A percentile compares a stretch with the other conserved stretches of the same genome.
Conservation (phyloP, 2,888 invertebrate genomes). For the Drosophila limbata region DNA sequence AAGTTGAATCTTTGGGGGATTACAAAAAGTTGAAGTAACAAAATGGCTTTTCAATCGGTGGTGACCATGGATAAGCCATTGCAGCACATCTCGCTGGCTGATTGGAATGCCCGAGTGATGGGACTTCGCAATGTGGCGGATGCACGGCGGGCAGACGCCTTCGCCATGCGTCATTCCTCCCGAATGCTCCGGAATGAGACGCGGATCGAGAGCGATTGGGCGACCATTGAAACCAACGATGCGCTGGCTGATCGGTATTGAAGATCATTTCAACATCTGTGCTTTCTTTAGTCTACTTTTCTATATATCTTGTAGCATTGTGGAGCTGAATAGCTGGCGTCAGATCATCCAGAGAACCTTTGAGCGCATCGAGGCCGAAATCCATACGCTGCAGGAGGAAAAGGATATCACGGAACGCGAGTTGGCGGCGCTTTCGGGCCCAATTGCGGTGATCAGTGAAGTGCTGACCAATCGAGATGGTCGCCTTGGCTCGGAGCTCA, state of each 20-base stretch:
- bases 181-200: conserved; percentile 91
- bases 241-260: conserved; percentile 88
- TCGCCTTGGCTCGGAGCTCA: conserved; percentile 90
- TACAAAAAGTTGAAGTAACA: neutral
- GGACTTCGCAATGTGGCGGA: conserved; percentile 90
- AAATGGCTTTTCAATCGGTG: conserved; percentile 85
- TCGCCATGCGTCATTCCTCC: conserved; percentile 90
- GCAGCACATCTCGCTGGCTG: conserved; percentile 89
- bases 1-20: neutral
- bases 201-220: conserved; percentile 91
- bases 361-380: conserved; percentile 89
- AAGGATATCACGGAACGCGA: conserved; percentile 91
- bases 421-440: conserved; percentile 89
- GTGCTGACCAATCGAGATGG: conserved; percentile 92
- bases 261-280: too few species aligned
- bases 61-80: conserved; percentile 89
- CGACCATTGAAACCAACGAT: conserved; percentile 91
- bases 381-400: conserved; percentile 88
- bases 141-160: conserved; percentile 89
- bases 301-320: conserved; percentile 83
- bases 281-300: neutral
- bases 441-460: conserved; percentile 89
- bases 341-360: conserved; percentile 87
- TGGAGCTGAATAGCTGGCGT: conserved; percentile 87
- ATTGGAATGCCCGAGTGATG: conserved; percentile 91